Evolutionary conservation across 2,113 vertebrate genomes (phyloP).

Genomic region (Hippocampus comes): DNA sequence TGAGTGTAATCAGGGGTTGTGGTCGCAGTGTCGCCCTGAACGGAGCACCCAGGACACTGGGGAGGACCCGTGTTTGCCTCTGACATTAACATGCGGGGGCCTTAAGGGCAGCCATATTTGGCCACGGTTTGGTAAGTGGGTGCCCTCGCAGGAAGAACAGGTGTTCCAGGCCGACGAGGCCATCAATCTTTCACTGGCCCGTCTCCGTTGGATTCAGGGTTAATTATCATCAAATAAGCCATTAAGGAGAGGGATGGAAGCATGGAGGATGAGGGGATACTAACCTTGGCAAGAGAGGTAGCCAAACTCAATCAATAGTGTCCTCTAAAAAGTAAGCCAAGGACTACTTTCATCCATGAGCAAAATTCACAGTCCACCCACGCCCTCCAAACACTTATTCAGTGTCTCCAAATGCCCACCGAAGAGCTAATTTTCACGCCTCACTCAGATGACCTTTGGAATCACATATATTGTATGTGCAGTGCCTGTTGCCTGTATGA

Average conservation of each 20-base stretch:
- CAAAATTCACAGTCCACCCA: conserved; percentile 59
- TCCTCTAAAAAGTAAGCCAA: conserved; percentile 64
- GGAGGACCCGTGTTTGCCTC: conserved; percentile 72
- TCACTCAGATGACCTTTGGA: conserved; percentile 70
- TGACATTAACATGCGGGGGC: conserved; percentile 65
- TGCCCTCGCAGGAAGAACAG: conserved; percentile 66
- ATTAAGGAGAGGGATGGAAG: conserved; percentile 72
- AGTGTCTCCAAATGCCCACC: conserved; percentile 59
- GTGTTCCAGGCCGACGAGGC: conserved; percentile 68
- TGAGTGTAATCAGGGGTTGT: conserved; percentile 66
- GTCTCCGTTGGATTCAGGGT: conserved; percentile 75
- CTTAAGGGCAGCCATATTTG: conserved; percentile 67
- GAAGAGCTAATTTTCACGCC: conserved; percentile 63
- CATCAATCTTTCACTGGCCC: conserved; percentile 71
- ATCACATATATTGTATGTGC: conserved; percentile 58
- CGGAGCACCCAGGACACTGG: conserved; percentile 54
- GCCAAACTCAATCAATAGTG: conserved; percentile 57
- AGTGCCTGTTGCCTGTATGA: conserved; percentile 62
- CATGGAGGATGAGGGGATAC: conserved; percentile 53
- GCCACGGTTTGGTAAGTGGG: conserved; percentile 63
- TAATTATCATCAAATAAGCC: conserved; percentile 78
- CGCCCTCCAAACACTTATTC: conserved; percentile 45
- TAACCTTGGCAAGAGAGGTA: conserved; percentile 62
- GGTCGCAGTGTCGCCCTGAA: conserved; percentile 55
- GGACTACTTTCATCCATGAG: conserved; percentile 46